Evolutionary conservation across 2,113 vertebrate genomes (phyloP).

Genomic region (Plecturocebus donacophilus): DNA sequence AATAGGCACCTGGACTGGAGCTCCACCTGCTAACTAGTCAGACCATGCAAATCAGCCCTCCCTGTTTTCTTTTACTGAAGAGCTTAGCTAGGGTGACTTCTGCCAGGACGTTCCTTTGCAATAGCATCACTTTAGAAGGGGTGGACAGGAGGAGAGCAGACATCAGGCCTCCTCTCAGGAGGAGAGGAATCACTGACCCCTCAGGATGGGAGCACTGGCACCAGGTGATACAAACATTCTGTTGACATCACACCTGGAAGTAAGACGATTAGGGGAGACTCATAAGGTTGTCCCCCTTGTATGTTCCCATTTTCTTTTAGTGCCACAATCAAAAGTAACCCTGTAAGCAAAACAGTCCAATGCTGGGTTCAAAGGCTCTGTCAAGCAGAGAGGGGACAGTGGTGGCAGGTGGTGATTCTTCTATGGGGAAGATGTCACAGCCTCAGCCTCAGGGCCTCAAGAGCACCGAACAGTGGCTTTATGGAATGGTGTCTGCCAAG

Average conservation of each 20-base stretch:
- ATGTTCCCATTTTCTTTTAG: not conserved
- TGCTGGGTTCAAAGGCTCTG: not conserved
- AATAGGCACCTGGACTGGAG: not conserved
- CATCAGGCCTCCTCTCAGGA: not conserved
- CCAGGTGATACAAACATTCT: not conserved
- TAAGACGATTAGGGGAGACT: too few relatives aligned
- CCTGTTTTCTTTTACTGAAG: not conserved
- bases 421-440: not conserved
- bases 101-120: not conserved
- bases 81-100: not conserved
- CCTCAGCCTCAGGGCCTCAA: not conserved
- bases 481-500: fast-evolving
- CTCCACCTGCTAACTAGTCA: not conserved
- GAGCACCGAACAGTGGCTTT: not conserved
- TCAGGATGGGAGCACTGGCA: not conserved
- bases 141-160: not conserved
- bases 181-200: not conserved
- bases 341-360: not conserved
- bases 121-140: not conserved
- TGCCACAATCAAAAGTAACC: not conserved
- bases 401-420: not conserved
- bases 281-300: not conserved
- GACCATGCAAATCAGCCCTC: not conserved
- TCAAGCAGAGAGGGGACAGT: fast-evolving
- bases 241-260: not conserved